phyloP scores from a whole-genome alignment of 2,113 vertebrate species.

The Colaptes auratus region DNA sequence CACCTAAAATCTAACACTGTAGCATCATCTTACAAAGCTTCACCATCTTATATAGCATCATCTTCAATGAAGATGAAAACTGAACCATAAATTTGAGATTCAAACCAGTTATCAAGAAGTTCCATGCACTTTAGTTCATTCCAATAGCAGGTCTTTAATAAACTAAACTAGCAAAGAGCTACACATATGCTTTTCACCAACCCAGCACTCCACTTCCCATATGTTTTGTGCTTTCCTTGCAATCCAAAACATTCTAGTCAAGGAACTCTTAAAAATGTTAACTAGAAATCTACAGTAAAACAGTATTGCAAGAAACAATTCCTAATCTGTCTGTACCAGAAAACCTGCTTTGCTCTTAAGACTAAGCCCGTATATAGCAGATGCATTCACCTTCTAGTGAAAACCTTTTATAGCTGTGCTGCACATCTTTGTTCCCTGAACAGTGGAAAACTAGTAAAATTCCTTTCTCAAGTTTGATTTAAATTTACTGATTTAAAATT shows the following conservation, averaged over 20 bases:
- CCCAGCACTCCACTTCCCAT: neutral
- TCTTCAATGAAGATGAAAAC: neutral
- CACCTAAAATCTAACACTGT: neutral
- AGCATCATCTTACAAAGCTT: neutral
- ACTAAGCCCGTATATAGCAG: neutral
- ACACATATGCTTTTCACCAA: neutral
- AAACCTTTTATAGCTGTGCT: neutral
- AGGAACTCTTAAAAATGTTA: neutral
- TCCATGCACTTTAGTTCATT: neutral
- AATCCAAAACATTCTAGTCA: neutral
- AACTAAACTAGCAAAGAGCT: neutral
- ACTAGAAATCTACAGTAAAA: neutral
- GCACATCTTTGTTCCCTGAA: neutral
- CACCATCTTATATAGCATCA: no score
- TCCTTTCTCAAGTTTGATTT: neutral
- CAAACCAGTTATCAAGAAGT: neutral
- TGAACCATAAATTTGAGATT: neutral
- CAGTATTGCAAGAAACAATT: neutral
- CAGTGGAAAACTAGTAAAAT: neutral
- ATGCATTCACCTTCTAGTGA: neutral
- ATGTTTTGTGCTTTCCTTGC: neutral
- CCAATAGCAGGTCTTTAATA: neutral
- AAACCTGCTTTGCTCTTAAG: neutral
- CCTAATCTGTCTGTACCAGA: neutral
- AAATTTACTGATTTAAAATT: neutral